Evolutionary conservation across 2,113 vertebrate species (phyloP), one percentile per base, ranked within the genome.

Genomic region (Fregetta grallaria): DNA sequence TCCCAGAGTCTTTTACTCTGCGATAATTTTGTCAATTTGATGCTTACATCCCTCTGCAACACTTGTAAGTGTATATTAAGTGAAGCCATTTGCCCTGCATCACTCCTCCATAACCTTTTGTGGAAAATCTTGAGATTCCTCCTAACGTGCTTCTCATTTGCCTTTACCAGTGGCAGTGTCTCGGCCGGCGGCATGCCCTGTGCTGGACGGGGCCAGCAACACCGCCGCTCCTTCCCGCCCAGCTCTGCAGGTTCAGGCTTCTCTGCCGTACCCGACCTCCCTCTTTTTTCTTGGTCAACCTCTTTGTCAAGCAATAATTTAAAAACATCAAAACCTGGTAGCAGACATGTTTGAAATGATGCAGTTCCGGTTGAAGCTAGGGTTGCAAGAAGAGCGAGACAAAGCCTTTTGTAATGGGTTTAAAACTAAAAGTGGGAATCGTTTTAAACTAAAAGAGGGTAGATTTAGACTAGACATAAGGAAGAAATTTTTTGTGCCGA

Each of bases 231-330:
- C 63, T 32, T 23, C 42, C 52, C 3, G 2, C 42, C 32, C 4
- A 1, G 40, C 20, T 44, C 17, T 55, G 61, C 15, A 23, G 32
- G 5, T 21, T 38, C 40, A 8, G 9, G 13, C 7, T 76, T 29
- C 29, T 61, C 29, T 8, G 7, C 4, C 1, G 11, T 29, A 44
- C 23, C 44, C 4, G 1, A 4, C 36, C 9, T 32, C 32, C 27
- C 7, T 44, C n/a, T 23, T 30, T 23, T 30, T 12, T 29, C 44
- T 47, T 44, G 45, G 14, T 26, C 40, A 26, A 1, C 10, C 58
- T 29, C n/a, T n/a, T n/a, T n/a, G n/a, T n/a, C n/a, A n/a, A n/a
- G n/a, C 22, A 16, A 26, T 40, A 29, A 53, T 53, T 83, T 29
- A 13, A 40, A 68, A 66, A 7, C 70, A 27, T 13, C 45, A 7